These are phyloP conservation scores for Creontiades dilutus DNA, from an alignment of 2,888 invertebrate genomes.

Conservation along the genomic window DNA sequence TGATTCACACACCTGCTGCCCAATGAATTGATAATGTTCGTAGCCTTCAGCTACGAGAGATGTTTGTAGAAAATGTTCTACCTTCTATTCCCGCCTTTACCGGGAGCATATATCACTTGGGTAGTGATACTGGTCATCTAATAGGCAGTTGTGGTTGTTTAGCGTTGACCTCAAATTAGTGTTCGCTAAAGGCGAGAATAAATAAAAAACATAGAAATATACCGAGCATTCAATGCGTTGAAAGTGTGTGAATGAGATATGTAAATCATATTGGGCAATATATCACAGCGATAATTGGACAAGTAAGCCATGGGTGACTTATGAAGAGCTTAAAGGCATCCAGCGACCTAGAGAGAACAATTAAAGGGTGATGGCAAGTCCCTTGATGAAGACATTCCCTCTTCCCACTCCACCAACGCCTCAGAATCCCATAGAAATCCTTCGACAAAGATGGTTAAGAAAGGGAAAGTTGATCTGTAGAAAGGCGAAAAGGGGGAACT, in stretches of 20 bases:
- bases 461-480: slow-evolving; percentile 60
- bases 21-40: no score
- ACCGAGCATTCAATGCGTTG: background rate
- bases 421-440: slow-evolving; percentile 49
- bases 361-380: slow-evolving; percentile 56
- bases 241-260: slow-evolving; percentile 66
- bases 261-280: slow-evolving; percentile 53
- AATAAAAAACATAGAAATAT: slow-evolving; percentile 34
- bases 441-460: slow-evolving; percentile 58
- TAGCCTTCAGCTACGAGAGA: no score
- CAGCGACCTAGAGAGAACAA: slow-evolving; percentile 58
- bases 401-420: background rate
- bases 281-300: slow-evolving; percentile 70
- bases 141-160: slow-evolving; percentile 52
- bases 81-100: no score
- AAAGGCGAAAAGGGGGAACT: slow-evolving; percentile 15
- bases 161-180: slow-evolving; percentile 31
- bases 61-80: no score
- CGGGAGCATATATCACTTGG: slow-evolving; percentile 41
- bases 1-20: no score
- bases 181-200: slow-evolving; percentile 66
- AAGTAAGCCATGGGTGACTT: slow-evolving; percentile 64
- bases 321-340: slow-evolving; percentile 70
- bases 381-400: slow-evolving; percentile 66
- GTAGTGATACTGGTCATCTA: background rate